Evolutionary conservation across 2,888 invertebrate genomes (phyloP).

Genomic region (Caenorhabditis parvicauda): DNA sequence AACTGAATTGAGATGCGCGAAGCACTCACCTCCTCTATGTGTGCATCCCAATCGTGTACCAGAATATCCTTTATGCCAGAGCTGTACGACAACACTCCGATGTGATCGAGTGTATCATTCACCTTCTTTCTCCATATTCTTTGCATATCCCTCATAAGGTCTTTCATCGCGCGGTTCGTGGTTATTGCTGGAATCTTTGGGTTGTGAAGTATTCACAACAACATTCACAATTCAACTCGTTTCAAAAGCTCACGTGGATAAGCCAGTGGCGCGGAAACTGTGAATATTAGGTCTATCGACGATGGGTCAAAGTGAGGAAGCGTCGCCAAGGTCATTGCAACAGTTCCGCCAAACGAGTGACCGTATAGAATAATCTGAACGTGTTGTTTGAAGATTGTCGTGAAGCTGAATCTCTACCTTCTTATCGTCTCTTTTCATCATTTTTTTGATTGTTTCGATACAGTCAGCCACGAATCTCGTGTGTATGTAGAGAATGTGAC

Average conservation of each 20-base stretch:
- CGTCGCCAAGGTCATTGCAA: constrained; percentile 12
- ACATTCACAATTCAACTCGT: neutral
- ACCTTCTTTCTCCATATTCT: constrained; percentile 6
- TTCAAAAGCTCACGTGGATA: constrained; percentile 17
- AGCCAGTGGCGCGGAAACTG: constrained; percentile 24
- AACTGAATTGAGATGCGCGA: too few species aligned
- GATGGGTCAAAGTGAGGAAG: constrained; percentile 14
- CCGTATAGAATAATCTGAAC: constrained; percentile 34
- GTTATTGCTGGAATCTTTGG: constrained; percentile 22
- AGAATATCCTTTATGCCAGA: constrained; percentile 51
- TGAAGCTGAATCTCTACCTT: neutral
- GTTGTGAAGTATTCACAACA: neutral
- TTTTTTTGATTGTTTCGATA: constrained; percentile 70
- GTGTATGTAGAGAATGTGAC: constrained; percentile 78
- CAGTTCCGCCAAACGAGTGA: constrained; percentile 42
- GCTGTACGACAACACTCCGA: constrained; percentile 46
- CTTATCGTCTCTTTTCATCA: constrained; percentile 8
- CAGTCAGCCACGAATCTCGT: constrained; percentile 74
- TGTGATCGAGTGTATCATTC: constrained; percentile 10
- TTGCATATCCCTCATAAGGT: constrained; percentile 5
- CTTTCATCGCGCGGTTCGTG: constrained; percentile 9
- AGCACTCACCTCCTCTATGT: constrained; percentile 9
- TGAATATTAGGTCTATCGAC: constrained; percentile 22
- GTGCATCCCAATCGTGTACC: constrained; percentile 27
- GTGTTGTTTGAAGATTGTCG: too few species aligned